Percentiles rank a stretch among this genome's conserved stretches.
Conservation (phyloP, 1,140 invertebrate genomes). For the Myzus persicae region DNA sequence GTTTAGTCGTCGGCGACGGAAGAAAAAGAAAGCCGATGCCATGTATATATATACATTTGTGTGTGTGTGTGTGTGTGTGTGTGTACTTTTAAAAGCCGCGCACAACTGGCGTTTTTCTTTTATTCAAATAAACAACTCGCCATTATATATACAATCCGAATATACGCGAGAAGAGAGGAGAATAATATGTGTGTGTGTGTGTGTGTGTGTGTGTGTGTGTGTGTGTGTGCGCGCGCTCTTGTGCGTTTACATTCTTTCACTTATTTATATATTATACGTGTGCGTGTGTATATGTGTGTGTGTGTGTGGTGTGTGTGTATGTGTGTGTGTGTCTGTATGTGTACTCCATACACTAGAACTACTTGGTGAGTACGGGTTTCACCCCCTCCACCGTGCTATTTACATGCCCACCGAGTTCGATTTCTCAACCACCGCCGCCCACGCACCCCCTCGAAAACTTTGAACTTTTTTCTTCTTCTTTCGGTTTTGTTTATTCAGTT, state of each 20-base stretch:
- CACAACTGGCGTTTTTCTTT: slow-evolving; percentile 52
- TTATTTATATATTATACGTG: neutral
- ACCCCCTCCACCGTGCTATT: neutral
- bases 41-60: neutral
- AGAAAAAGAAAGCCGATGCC: slow-evolving; percentile 15
- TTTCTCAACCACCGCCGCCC: neutral
- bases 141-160: neutral
- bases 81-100: slow-evolving; percentile 32
- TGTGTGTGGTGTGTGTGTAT: neutral
- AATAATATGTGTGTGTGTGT: neutral
- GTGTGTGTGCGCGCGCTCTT: no score
- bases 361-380: neutral
- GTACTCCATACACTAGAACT: neutral
- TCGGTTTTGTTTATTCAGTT: neutral
- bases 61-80: neutral
- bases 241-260: neutral
- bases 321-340: no score
- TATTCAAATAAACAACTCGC: slow-evolving; percentile 42
- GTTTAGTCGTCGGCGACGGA: neutral
- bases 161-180: neutral
- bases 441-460: neutral
- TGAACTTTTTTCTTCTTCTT: neutral
- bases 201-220: no score
- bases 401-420: neutral
- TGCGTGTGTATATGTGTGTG: no score